Percentiles rank a stretch among this genome's conserved stretches.
phyloP scores from a whole-genome alignment of 1,140 invertebrate species.

The Caenorhabditis elegans region WBcel235 BX284603.4:10211001-10211500 shows the following conservation, averaged over 20 bases:
- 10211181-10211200: not conserved
- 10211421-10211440: conserved; percentile 93
- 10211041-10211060: not conserved
- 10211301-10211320: conserved; percentile 98
- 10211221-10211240: not conserved
- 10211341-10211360: conserved; percentile 88
- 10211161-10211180: not conserved
- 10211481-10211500: no score
- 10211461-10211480: conserved; percentile 66
- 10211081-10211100: not conserved
- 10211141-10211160: not conserved
- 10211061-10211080: not conserved
- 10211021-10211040: not conserved
- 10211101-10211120: conserved; percentile 15
- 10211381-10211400: conserved; percentile 88
- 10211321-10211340: conserved; percentile 94
- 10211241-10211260: conserved; percentile 83
- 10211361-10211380: conserved; percentile 93
- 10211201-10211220: not conserved
- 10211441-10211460: conserved; percentile 93
- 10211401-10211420: conserved; percentile 94
- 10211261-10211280: conserved; percentile 88
- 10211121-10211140: not conserved
- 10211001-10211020: not conserved
- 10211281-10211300: conserved; percentile 91